These are phyloP conservation scores for Tillus elongatus DNA, from an alignment of 2,888 invertebrate genomes.

Conservation along the genomic window DNA sequence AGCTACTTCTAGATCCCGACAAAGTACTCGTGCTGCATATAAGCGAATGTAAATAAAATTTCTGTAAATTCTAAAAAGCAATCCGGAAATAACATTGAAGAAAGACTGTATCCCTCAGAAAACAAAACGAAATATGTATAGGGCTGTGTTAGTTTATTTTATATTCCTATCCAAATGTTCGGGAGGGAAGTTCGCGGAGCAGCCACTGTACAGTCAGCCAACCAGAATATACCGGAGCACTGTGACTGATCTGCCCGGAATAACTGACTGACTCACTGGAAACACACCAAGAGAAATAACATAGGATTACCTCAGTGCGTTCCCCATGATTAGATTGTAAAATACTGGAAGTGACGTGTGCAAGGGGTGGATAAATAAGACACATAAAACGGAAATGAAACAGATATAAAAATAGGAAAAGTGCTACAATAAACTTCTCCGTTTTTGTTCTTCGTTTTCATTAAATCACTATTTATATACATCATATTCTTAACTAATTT, in stretches of 20 bases:
- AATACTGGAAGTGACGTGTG: constrained; percentile 47
- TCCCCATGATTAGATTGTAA: constrained; percentile 49
- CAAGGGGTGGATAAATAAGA: constrained; percentile 46
- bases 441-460: constrained; percentile 11
- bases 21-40: constrained; percentile 6
- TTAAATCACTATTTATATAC: too few species aligned
- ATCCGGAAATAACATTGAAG: constrained; percentile 35
- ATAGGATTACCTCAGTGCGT: constrained; percentile 45
- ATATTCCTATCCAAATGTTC: constrained; percentile 42
- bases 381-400: constrained; percentile 45
- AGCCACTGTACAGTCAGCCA: constrained; percentile 28
- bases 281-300: constrained; percentile 45
- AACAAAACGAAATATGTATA: constrained; percentile 39
- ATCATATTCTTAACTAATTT: too few species aligned
- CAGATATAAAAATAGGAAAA: constrained; percentile 44
- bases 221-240: constrained; percentile 8
- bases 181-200: constrained; percentile 34
- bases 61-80: constrained; percentile 28
- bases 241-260: constrained; percentile 11
- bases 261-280: constrained; percentile 28
- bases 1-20: too few species aligned
- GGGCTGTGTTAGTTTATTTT: constrained; percentile 41
- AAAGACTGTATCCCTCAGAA: constrained; percentile 36
- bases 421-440: constrained; percentile 37
- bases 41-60: constrained; percentile 21